Percentiles rank a stretch among this genome's conserved stretches.
Evolutionary conservation across 2,888 invertebrate genomes (phyloP).

Genomic region (Coecobrya sp.): DNA sequence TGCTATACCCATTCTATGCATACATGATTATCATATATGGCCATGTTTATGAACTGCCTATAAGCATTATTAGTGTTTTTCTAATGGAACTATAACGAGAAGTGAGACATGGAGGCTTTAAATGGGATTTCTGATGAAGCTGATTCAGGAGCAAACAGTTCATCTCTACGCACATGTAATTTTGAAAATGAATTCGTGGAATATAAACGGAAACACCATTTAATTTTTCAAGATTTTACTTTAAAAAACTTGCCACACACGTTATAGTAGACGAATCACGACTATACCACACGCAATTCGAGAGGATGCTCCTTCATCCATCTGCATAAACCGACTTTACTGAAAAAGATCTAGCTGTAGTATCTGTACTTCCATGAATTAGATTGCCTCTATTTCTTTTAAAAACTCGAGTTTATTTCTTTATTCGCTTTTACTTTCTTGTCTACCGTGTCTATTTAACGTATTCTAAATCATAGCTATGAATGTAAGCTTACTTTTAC

Average conservation of each 20-base stretch:
- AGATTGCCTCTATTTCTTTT: no score
- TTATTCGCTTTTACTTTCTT: no score
- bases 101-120: conserved; percentile 44
- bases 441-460: no score
- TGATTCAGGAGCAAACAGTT: neutral
- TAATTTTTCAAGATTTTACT: neutral
- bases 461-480: neutral
- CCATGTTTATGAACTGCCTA: conserved; percentile 62
- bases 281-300: no score
- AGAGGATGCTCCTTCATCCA: no score
- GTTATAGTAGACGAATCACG: neutral
- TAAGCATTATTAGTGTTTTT: conserved; percentile 1
- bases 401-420: no score
- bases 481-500: conserved; percentile 14
- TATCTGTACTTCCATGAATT: no score
- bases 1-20: neutral
- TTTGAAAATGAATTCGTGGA: conserved; percentile 30
- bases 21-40: conserved; percentile 62
- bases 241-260: neutral
- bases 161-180: neutral
- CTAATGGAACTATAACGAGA: conserved; percentile 65
- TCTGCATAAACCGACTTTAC: no score
- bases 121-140: conserved; percentile 47
- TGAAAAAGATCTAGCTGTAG: no score
- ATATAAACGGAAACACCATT: neutral